phyloP scores from a whole-genome alignment of 2,113 vertebrate species.

The Nibea albiflora region DNA sequence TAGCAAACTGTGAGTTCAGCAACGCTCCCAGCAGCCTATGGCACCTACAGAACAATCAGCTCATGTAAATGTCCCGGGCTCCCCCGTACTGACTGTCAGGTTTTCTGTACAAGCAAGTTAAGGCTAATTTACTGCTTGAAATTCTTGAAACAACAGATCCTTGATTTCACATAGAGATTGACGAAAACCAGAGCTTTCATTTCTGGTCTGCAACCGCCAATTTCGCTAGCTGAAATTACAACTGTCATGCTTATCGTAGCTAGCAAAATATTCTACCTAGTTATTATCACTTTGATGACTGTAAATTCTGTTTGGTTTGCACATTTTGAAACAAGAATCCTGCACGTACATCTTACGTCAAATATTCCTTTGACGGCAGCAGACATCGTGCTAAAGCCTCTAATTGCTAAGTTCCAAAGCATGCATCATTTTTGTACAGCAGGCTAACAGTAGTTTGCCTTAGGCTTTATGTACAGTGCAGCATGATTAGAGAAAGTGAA shows the following conservation, averaged over 20 bases:
- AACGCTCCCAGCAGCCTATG: constrained; percentile 9
- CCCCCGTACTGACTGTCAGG: background rate
- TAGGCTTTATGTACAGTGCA: background rate
- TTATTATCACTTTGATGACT: background rate
- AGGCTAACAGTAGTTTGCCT: background rate
- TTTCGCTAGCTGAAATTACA: background rate
- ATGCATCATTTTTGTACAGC: background rate
- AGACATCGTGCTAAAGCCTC: background rate
- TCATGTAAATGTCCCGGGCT: background rate
- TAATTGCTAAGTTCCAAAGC: background rate
- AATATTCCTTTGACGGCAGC: background rate
- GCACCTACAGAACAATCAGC: constrained; percentile 26
- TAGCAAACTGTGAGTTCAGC: constrained; percentile 39
- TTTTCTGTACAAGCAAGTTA: background rate
- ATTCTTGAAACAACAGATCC: background rate
- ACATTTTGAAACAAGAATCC: background rate
- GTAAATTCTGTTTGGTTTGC: background rate
- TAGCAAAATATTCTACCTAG: background rate
- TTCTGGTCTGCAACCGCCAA: background rate
- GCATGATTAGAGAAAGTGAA: background rate
- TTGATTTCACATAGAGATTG: background rate
- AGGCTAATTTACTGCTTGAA: background rate
- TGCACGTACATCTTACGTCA: background rate
- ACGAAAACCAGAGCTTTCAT: background rate
- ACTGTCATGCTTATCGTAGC: background rate